phyloP scores from a whole-genome alignment of 2,797 vertebrate genomes.

The Poecilia velifera region DNA sequence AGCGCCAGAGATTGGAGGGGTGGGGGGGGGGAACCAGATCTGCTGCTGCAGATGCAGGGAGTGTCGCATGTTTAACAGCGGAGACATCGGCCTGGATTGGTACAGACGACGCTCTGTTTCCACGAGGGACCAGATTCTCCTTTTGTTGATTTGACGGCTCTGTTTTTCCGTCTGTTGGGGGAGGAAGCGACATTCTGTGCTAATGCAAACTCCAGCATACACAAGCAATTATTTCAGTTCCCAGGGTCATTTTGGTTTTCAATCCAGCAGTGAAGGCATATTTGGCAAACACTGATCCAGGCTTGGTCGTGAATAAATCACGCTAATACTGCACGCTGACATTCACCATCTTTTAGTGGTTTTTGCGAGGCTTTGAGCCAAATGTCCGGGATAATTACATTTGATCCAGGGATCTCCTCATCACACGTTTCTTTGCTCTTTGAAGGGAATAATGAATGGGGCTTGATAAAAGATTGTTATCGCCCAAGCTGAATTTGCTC shows the following conservation, averaged over 20 bases:
- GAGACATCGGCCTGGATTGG: slow-evolving; percentile 41
- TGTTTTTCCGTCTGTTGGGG: slow-evolving; percentile 19
- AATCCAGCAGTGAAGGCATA: slow-evolving; percentile 42
- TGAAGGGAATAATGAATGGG: slow-evolving; percentile 25
- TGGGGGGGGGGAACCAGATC: not conserved
- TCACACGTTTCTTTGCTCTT: slow-evolving; percentile 40
- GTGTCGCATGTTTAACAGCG: slow-evolving; percentile 37
- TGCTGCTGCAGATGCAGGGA: slow-evolving; percentile 30
- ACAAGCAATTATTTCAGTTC: slow-evolving; percentile 56
- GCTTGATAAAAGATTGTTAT: slow-evolving; percentile 59
- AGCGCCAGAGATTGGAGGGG: not conserved
- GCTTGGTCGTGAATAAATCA: slow-evolving; percentile 62
- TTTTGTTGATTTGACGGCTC: slow-evolving; percentile 47
- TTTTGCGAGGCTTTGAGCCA: slow-evolving; percentile 53
- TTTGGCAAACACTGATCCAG: slow-evolving; percentile 44
- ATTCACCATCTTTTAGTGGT: slow-evolving; percentile 51
- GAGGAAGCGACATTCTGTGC: slow-evolving; percentile 40
- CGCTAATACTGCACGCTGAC: slow-evolving; percentile 41
- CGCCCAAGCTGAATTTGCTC: slow-evolving; percentile 38
- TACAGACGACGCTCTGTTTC: slow-evolving; percentile 36
- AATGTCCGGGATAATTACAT: slow-evolving; percentile 59
- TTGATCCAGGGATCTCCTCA: slow-evolving; percentile 55
- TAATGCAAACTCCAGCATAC: slow-evolving; percentile 38
- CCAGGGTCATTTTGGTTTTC: slow-evolving; percentile 52
- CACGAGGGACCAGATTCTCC: slow-evolving; percentile 29